These are phyloP conservation scores for Spodoptera littoralis DNA, from an alignment of 2,888 invertebrate genomes.

Conservation along the genomic window DNA sequence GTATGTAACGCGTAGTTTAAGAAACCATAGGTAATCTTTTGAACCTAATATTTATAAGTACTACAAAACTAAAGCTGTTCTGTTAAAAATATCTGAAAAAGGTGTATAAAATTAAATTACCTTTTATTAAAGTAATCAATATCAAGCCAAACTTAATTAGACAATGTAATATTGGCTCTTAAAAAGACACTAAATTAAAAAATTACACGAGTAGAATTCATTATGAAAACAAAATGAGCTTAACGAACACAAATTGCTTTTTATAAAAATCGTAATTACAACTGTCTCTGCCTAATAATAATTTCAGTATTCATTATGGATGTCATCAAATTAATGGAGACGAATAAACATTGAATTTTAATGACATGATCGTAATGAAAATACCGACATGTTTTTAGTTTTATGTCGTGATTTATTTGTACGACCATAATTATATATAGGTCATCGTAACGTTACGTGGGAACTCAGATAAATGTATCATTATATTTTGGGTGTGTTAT, in stretches of 20 bases:
- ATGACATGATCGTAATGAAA: slow-evolving; percentile 19
- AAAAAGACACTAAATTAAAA: slow-evolving; percentile 8
- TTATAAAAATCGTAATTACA: slow-evolving; percentile 33
- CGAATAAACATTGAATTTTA: slow-evolving; percentile 28
- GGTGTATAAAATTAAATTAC: no score
- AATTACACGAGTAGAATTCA: slow-evolving; percentile 15
- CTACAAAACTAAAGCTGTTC: no score
- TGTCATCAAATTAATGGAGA: slow-evolving; percentile 43
- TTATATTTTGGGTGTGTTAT: no score
- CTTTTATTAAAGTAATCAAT: no score
- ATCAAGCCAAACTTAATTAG: neutral
- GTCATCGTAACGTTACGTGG: no score
- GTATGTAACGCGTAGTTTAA: no score
- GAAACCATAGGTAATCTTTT: no score
- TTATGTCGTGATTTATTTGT: slow-evolving; percentile 24
- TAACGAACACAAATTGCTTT: slow-evolving; percentile 8
- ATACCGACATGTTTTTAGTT: slow-evolving; percentile 5
- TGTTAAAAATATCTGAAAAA: no score
- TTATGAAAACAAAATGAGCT: slow-evolving; percentile 24
- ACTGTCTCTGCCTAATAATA: slow-evolving; percentile 35
- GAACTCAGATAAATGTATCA: no score
- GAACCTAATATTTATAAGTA: no score
- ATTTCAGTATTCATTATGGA: slow-evolving; percentile 39
- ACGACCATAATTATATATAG: no score
- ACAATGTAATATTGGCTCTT: neutral